Conservation (phyloP, 2,888 invertebrate species). For the Dynastes tityus region DNA sequence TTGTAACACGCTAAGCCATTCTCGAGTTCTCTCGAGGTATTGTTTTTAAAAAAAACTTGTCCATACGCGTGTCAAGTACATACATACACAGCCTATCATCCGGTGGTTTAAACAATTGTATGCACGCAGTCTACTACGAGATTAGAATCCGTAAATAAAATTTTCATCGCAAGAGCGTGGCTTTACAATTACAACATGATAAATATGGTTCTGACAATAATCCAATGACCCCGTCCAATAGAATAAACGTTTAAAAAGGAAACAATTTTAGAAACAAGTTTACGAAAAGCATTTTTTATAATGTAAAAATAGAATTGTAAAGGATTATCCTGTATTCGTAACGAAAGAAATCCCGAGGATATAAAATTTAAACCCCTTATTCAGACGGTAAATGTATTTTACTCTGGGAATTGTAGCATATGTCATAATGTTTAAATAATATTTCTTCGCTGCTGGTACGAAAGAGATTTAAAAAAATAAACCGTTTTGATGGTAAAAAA, state of each 20-base stretch:
- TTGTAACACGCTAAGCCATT: too few species aligned
- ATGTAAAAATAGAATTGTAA: constrained; percentile 1
- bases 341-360: not conserved
- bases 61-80: constrained; percentile 45
- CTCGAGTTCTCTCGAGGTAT: not conserved
- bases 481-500: too few species aligned
- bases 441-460: too few species aligned
- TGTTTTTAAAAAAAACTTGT: constrained; percentile 33
- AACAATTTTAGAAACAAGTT: not conserved
- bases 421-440: not conserved
- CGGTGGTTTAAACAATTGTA: constrained; percentile 55
- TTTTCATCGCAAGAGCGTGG: constrained; percentile 12
- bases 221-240: constrained; percentile 13
- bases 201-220: constrained; percentile 16
- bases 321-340: constrained; percentile 3
- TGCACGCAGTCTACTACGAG: constrained; percentile 53
- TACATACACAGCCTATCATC: constrained; percentile 40
- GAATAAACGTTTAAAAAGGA: not conserved
- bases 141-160: constrained; percentile 52
- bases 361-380: not conserved
- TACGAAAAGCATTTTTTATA: not conserved
- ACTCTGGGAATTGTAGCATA: not conserved
- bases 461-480: not conserved
- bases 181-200: constrained; percentile 36
- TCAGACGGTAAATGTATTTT: not conserved